Base-by-base conservation (phyloP, 2,888 invertebrate genomes). In the Gymnoscelis rufifasciata region DNA sequence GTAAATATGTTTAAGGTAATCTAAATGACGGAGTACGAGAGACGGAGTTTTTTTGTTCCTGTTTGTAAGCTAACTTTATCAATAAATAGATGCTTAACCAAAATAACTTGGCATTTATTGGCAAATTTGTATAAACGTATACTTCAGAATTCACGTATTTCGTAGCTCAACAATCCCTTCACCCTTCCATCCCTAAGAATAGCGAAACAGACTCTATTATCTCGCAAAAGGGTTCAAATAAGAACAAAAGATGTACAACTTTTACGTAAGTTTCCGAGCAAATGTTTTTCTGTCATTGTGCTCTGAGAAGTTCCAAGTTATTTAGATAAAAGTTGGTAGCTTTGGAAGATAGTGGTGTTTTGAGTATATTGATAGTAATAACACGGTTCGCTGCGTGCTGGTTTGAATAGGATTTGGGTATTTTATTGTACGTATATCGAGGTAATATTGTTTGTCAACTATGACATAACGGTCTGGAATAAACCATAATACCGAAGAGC, bases 271-370 rank as follows among this genome's bases (percentile, higher is more conserved):
- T 43, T 51, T 30, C 30, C 47, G 36, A 38, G 11, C 33, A 44
- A 48, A 35, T 35, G 35, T 33, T 14, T 37, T 51, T 43, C 45
- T 51, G 45, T 49, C 47, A 47, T 53, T 51, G 24, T 47, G 38
- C 15, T 41, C 41, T 8, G 28, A 35, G 37, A 26, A 43, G 40
- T 38, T 19, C 28, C 23, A 30, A 36, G 26, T 36, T 43, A 19
- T 47, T 43, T 5, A 19, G 19, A 19, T 19, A 19, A 19, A 19
- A 19, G 19, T 19, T 0, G 5, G 10, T n/a, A 11, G 35, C 15
- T 14, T 10, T 35, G n/a, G 8, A 33, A 35, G 10, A 7, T 4
- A 7, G 14, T 4, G 8, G 3, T 5, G 1, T 15, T 10, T 19
- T n/a, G 7, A 35, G 10, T 13, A 14, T 14, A 31, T 31, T 14